A percentile compares a stretch with the other conserved stretches of the same genome.
These are phyloP conservation scores for Azorinus chamasolen DNA, from an alignment of 2,888 invertebrate genomes.

Conservation along the genomic window DNA sequence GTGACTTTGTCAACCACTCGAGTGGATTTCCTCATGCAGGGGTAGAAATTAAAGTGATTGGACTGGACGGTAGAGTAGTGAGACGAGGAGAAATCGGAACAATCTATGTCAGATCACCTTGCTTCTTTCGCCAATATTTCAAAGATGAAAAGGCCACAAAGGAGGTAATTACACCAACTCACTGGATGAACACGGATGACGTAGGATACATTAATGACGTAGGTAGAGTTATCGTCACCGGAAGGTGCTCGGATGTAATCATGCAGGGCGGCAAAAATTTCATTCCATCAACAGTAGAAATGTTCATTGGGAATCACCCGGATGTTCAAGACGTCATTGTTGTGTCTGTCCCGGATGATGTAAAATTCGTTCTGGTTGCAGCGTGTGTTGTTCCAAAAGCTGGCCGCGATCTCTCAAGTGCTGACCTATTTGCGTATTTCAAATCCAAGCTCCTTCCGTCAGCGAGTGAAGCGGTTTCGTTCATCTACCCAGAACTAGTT, in stretches of 20 bases:
- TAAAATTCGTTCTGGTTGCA: slow-evolving; percentile 26
- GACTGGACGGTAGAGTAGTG: slow-evolving; percentile 22
- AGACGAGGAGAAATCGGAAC: slow-evolving; percentile 18
- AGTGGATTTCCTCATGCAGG: no score
- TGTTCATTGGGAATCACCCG: slow-evolving; percentile 34
- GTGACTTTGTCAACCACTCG: no score
- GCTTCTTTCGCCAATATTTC: no score
- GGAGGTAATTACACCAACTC: slow-evolving; percentile 13
- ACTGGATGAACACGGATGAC: slow-evolving; percentile 54
- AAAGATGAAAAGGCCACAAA: no score
- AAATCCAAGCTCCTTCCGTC: not conserved
- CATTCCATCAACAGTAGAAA: slow-evolving; percentile 29
- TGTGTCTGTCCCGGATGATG: slow-evolving; percentile 32
- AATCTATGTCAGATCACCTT: no score
- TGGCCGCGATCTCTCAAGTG: slow-evolving; percentile 6
- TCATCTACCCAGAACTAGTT: slow-evolving; percentile 8
- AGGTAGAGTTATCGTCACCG: slow-evolving; percentile 20
- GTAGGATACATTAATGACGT: slow-evolving; percentile 24
- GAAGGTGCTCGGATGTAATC: slow-evolving; percentile 30
- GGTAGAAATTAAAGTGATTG: no score
- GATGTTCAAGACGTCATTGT: slow-evolving; percentile 47
- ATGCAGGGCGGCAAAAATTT: slow-evolving; percentile 16
- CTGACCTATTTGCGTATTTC: slow-evolving; percentile 16
- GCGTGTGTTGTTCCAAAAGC: slow-evolving; percentile 46
- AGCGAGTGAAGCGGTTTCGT: slow-evolving; percentile 20